Evolutionary conservation across 2,888 invertebrate genomes (phyloP).

Genomic region (Drosophila lutescens): DNA sequence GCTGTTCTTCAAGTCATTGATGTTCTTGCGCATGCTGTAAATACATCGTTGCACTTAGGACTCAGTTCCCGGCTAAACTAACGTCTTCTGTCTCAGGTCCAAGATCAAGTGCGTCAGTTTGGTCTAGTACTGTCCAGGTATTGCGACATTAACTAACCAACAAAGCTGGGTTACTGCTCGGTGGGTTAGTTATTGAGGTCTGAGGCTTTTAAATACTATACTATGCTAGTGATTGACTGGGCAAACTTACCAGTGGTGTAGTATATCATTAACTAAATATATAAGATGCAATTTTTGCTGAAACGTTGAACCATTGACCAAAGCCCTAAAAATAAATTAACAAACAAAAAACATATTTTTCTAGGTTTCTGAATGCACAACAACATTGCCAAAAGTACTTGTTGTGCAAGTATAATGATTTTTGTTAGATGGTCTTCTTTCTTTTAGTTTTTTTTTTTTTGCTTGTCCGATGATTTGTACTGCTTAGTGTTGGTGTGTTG

Average conservation of each 20-base stretch:
- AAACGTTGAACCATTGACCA: conserved; percentile 89
- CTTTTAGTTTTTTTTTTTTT: not conserved
- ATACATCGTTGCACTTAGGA: conserved; percentile 60
- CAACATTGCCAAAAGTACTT: conserved; percentile 59
- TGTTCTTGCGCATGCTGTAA: conserved; percentile 97
- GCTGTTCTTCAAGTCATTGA: conserved; percentile 95
- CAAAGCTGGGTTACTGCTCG: conserved; percentile 32
- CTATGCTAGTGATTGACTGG: conserved; percentile 25
- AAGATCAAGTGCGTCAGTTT: conserved; percentile 8
- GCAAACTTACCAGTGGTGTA: conserved; percentile 96
- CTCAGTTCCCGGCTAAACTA: conserved; percentile 24
- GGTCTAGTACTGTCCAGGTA: not conserved
- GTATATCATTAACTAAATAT: conserved; percentile 98
- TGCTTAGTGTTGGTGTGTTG: conserved; percentile 18
- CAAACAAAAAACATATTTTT: conserved; percentile 83
- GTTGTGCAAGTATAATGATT: conserved; percentile 32
- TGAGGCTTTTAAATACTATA: conserved; percentile 12
- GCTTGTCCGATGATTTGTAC: conserved; percentile 16
- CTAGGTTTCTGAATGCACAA: conserved; percentile 51
- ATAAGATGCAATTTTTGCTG: conserved; percentile 98
- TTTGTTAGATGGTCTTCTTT: conserved; percentile 29
- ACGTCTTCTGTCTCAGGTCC: conserved; percentile 2
- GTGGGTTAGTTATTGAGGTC: conserved; percentile 41
- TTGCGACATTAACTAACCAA: conserved; percentile 9
- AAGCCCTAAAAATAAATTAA: conserved; percentile 86